Conservation (phyloP, 1,140 invertebrate species). For the Trachymyrmex septentrionalis region DNA sequence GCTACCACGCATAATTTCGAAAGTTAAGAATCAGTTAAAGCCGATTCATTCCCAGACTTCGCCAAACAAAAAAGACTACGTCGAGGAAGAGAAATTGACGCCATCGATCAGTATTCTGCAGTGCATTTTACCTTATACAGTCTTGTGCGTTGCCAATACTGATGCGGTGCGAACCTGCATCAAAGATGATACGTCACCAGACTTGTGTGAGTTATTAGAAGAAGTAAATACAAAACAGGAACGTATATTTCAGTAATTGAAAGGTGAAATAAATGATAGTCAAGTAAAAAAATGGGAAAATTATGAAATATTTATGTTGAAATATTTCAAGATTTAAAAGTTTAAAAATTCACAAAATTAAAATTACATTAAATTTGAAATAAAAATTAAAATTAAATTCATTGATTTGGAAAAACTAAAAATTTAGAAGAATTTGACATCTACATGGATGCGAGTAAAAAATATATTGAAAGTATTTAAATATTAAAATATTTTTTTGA, state of each 20-base stretch:
- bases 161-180: conserved; percentile 82
- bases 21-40: conserved; percentile 81
- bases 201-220: conserved; percentile 82
- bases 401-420: neutral
- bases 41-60: conserved; percentile 76
- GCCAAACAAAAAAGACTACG: conserved; percentile 78
- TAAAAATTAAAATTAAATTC: neutral
- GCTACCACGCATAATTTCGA: conserved; percentile 80
- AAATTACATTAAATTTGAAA: neutral
- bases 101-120: conserved; percentile 84
- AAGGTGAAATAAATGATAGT: neutral
- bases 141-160: conserved; percentile 86
- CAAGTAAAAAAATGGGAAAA: neutral
- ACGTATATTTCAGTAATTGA: neutral
- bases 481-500: conserved; percentile 6
- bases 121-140: conserved; percentile 86
- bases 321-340: neutral
- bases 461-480: conserved; percentile 30
- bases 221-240: conserved; percentile 16
- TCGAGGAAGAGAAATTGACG: conserved; percentile 79
- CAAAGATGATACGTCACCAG: conserved; percentile 81
- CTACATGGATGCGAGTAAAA: neutral
- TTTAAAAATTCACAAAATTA: neutral
- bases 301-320: too few relatives aligned
- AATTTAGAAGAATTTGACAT: neutral